A percentile compares a stretch with the other conserved stretches of the same genome.
Conservation (phyloP, 2,888 invertebrate species). For the Heliconius charithonia region DNA sequence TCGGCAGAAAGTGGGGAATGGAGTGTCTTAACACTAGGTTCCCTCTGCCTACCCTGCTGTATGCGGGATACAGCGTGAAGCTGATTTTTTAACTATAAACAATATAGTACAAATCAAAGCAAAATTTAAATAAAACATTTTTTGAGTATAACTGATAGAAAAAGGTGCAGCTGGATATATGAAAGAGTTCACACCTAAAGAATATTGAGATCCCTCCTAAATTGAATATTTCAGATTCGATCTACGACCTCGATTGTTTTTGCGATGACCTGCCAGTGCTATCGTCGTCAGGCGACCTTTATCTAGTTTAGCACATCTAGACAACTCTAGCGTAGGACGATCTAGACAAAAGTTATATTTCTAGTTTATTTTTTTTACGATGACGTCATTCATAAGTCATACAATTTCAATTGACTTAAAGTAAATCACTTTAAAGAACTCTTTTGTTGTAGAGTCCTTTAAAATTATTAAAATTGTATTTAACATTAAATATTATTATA, state of each 20-base stretch:
- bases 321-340: neutral
- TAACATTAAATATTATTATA: no score
- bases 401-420: no score
- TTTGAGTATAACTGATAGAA: neutral
- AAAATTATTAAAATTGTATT: no score
- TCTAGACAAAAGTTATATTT: neutral
- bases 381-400: neutral
- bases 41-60: no score
- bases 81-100: no score
- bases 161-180: neutral
- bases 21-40: no score
- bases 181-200: neutral
- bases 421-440: no score
- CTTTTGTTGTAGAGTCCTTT: no score
- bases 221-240: constrained; percentile 75
- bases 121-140: neutral
- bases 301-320: constrained; percentile 55
- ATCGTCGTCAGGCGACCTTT: constrained; percentile 76
- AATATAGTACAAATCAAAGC: no score
- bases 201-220: neutral
- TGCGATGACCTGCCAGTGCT: constrained; percentile 81
- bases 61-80: no score
- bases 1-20: no score
- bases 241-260: constrained; percentile 81
- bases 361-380: neutral